Evolutionary conservation across 2,113 vertebrate genomes (phyloP).

Genomic region (Alaudala cheleensis): DNA sequence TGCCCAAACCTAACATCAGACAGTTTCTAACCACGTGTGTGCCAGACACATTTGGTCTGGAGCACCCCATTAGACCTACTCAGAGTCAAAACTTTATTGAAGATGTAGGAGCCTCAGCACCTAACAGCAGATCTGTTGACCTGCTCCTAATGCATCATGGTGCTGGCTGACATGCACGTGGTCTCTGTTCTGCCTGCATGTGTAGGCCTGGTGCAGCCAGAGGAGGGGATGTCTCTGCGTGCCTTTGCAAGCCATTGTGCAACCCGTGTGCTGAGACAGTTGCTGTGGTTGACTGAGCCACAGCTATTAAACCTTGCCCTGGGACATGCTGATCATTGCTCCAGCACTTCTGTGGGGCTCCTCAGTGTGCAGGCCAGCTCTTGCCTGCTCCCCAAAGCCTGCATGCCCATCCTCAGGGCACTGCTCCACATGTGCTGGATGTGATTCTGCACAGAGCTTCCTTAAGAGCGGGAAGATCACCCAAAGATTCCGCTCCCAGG

Average conservation of each 20-base stretch:
- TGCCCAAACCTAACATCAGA: not conserved
- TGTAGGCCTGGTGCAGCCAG: not conserved
- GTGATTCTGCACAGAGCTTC: not conserved
- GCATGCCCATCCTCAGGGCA: not conserved
- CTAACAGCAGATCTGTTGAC: not conserved
- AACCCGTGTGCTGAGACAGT: accelerated
- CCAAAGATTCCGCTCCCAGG: not conserved
- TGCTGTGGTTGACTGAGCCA: not conserved
- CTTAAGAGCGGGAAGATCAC: conserved; percentile 17
- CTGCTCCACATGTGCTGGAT: not conserved
- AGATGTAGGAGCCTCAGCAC: not conserved
- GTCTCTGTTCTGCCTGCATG: accelerated
- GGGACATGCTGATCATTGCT: accelerated
- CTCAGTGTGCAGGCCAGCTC: not conserved
- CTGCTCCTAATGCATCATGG: accelerated
- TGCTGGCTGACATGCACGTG: not conserved
- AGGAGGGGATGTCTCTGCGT: not conserved
- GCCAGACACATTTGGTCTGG: not conserved
- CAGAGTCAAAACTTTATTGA: not conserved
- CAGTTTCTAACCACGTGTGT: not conserved
- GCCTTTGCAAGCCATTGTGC: not conserved
- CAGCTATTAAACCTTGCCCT: not conserved
- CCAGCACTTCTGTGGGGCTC: accelerated
- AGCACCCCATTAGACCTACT: not conserved
- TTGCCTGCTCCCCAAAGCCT: not conserved